phyloP scores from a whole-genome alignment of 1,140 invertebrate species.

The Drosophila quadrilineata region DNA sequence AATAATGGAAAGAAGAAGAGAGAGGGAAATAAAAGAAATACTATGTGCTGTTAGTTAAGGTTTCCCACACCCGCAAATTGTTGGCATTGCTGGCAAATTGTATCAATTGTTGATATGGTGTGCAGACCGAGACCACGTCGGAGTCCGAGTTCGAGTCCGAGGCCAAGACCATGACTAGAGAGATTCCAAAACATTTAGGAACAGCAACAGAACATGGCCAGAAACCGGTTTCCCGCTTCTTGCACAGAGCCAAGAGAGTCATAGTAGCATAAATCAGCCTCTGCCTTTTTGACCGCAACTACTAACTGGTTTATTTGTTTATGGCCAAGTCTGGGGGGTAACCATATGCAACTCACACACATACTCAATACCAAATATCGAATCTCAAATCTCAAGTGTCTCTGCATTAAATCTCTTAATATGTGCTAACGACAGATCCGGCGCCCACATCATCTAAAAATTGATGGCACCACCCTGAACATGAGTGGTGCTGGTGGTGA shows the following conservation, averaged over 20 bases:
- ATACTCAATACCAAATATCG: neutral
- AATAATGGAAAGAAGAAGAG: no score
- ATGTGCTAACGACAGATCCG: conserved; percentile 20
- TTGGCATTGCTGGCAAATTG: conserved; percentile 56
- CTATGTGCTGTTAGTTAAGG: conserved; percentile 14
- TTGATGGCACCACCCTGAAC: conserved; percentile 26
- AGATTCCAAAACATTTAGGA: no score
- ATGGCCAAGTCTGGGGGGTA: conserved; percentile 17
- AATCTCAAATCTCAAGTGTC: conserved; percentile 1
- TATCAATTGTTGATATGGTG: conserved; percentile 62
- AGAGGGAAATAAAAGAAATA: neutral
- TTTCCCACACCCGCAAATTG: conserved; percentile 70
- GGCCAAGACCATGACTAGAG: no score
- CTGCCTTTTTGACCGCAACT: conserved; percentile 32
- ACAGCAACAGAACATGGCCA: neutral
- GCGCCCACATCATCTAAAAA: conserved; percentile 17
- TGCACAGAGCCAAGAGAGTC: conserved; percentile 10
- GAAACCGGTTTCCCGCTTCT: conserved; percentile 56
- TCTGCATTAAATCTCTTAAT: conserved; percentile 21
- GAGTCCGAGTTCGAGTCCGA: neutral
- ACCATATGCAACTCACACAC: no score
- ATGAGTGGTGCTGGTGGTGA: neutral
- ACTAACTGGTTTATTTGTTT: conserved; percentile 74
- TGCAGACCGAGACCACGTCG: neutral
- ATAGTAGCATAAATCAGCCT: conserved; percentile 72